Percentiles rank a stretch among this genome's conserved stretches.
Conservation (phyloP, 2,888 invertebrate species). For the Beris chalybata region DNA sequence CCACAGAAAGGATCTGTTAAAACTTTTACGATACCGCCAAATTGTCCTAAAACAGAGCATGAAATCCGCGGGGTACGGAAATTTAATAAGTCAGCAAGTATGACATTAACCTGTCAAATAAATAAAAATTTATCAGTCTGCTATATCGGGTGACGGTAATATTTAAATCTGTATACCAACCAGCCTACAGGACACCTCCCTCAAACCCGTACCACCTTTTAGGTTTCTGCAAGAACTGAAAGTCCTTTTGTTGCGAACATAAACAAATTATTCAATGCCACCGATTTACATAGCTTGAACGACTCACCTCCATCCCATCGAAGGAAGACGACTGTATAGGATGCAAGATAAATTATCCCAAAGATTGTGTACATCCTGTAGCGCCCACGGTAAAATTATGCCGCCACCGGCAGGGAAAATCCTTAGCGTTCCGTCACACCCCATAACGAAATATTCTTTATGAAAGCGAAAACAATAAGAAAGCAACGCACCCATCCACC, state of each 20-base stretch:
- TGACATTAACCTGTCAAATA: slow-evolving; percentile 41
- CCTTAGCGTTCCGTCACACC: slow-evolving; percentile 10
- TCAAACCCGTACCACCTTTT: too few species aligned
- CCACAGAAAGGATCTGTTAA: slow-evolving; percentile 24
- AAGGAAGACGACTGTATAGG: neutral
- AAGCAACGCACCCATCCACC: slow-evolving; percentile 6
- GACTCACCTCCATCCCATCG: neutral
- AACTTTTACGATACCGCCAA: slow-evolving; percentile 28
- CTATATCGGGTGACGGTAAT: slow-evolving; percentile 38
- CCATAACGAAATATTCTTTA: slow-evolving; percentile 35
- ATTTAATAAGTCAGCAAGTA: slow-evolving; percentile 38
- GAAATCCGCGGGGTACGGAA: slow-evolving; percentile 7
- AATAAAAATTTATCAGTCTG: slow-evolving; percentile 40
- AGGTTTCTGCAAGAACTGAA: neutral
- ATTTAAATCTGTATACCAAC: slow-evolving; percentile 33
- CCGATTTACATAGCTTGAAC: slow-evolving; percentile 33
- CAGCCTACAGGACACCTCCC: neutral
- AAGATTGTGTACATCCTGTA: slow-evolving; percentile 24
- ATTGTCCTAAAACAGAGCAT: neutral
- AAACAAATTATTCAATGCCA: slow-evolving; percentile 40
- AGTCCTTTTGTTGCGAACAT: slow-evolving; percentile 29
- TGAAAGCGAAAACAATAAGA: slow-evolving; percentile 39
- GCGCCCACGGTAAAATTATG: slow-evolving; percentile 19
- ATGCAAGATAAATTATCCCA: slow-evolving; percentile 37
- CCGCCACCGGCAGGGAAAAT: slow-evolving; percentile 24